These are phyloP conservation scores for Eciton burchellii DNA, from an alignment of 1,140 invertebrate genomes.

Conservation along the genomic window DNA sequence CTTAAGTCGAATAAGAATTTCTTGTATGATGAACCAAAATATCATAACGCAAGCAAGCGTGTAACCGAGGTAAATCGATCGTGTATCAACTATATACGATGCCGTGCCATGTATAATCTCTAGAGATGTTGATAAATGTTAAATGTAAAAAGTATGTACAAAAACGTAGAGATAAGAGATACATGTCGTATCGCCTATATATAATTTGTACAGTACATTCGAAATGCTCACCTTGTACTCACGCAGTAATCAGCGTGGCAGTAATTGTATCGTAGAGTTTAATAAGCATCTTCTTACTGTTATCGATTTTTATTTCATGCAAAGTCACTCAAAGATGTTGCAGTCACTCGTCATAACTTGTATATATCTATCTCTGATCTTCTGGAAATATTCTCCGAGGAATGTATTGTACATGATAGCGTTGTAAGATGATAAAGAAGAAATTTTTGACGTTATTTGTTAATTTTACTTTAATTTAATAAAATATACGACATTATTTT, in stretches of 20 bases:
- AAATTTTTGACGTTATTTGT: conserved; percentile 51
- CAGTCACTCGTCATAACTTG: conserved; percentile 22
- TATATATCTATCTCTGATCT: conserved; percentile 23
- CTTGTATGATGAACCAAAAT: too few species aligned
- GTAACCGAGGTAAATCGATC: conserved; percentile 20
- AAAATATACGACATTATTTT: conserved; percentile 15
- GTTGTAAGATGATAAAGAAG: conserved; percentile 14
- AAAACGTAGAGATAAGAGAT: conserved; percentile 45
- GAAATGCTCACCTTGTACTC: conserved; percentile 1
- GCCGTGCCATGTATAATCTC: conserved; percentile 43
- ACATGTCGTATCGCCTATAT: not conserved
- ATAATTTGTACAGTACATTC: conserved; percentile 43
- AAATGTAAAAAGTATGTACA: conserved; percentile 59
- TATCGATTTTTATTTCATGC: conserved; percentile 20
- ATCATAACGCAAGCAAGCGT: too few species aligned
- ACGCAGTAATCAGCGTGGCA: not conserved
- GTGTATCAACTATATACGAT: conserved; percentile 12
- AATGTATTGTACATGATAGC: conserved; percentile 42
- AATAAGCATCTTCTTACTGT: not conserved
- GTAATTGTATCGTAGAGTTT: conserved; percentile 2
- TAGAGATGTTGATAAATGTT: conserved; percentile 36
- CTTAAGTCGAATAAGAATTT: too few species aligned
- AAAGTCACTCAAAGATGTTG: not conserved
- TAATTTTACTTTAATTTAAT: conserved; percentile 54
- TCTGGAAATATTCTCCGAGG: conserved; percentile 22